phyloP scores from a whole-genome alignment of 2,888 invertebrate genomes.

The Xestia ashworthii region DNA sequence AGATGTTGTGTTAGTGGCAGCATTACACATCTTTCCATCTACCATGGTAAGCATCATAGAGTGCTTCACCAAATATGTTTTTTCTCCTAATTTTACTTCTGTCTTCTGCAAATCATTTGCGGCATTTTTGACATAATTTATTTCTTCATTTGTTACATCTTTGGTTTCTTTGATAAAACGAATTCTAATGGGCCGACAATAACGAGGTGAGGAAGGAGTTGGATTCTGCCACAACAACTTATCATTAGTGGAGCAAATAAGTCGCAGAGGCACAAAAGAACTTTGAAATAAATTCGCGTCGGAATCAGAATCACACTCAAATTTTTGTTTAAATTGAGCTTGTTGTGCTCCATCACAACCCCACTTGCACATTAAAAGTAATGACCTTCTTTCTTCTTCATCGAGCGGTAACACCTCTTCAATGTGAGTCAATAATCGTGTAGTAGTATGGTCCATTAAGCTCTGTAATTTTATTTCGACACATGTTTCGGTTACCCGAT shows the following conservation, averaged over 20 bases:
- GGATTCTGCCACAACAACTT: conserved; percentile 28
- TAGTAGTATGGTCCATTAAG: conserved; percentile 50
- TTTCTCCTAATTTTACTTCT: no score
- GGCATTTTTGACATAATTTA: conserved; percentile 5
- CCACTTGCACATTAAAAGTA: no score
- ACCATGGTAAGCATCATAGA: no score
- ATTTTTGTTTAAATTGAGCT: conserved; percentile 16
- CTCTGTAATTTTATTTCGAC: conserved; percentile 41
- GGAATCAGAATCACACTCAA: conserved; percentile 11
- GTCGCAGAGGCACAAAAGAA: conserved; percentile 12
- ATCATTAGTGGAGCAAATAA: conserved; percentile 10
- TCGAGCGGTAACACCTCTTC: no score
- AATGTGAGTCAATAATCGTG: neutral
- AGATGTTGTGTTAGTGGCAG: no score
- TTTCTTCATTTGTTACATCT: conserved; percentile 20
- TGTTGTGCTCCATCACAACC: neutral
- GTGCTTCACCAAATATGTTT: no score
- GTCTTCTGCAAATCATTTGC: neutral
- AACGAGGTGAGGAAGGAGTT: conserved; percentile 25
- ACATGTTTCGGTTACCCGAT: neutral
- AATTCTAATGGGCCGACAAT: conserved; percentile 14
- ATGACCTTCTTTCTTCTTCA: no score
- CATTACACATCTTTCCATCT: no score
- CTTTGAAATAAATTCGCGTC: conserved; percentile 20
- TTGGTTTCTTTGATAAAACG: conserved; percentile 17